These are phyloP conservation scores for Subacronicta megacephala DNA, from an alignment of 2,888 invertebrate species.

Conservation along the genomic window DNA sequence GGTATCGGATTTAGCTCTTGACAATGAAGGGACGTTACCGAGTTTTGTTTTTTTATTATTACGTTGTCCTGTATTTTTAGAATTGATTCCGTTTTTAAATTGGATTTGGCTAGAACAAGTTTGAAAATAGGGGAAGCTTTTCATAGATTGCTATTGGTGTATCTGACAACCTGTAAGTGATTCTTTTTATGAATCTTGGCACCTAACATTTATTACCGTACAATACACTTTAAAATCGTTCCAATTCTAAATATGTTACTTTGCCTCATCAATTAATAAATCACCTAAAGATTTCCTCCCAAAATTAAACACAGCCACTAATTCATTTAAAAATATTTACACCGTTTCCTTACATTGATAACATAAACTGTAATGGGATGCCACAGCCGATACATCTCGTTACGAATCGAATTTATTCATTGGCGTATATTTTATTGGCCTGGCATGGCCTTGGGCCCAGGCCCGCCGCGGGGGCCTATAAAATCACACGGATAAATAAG, in stretches of 20 bases:
- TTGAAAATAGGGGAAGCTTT: slow-evolving; percentile 19
- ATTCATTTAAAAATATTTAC: slow-evolving; percentile 63
- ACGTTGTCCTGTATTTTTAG: slow-evolving; percentile 43
- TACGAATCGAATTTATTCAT: slow-evolving; percentile 87
- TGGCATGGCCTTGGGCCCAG: slow-evolving; percentile 70
- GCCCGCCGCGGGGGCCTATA: slow-evolving; percentile 85
- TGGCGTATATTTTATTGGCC: slow-evolving; percentile 84
- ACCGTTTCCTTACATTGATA: slow-evolving; percentile 67
- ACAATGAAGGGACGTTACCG: slow-evolving; percentile 56
- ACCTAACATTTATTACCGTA: neutral
- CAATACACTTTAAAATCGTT: slow-evolving; percentile 8
- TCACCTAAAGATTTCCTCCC: slow-evolving; percentile 19
- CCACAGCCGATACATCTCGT: slow-evolving; percentile 84
- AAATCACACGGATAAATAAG: slow-evolving; percentile 89
- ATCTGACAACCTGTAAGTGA: slow-evolving; percentile 5
- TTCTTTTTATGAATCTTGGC: slow-evolving; percentile 7
- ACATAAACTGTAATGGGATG: slow-evolving; percentile 69
- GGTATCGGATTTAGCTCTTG: slow-evolving; percentile 76
- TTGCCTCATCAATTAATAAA: slow-evolving; percentile 28
- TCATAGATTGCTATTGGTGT: neutral
- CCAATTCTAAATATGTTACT: slow-evolving; percentile 21
- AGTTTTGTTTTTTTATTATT: slow-evolving; percentile 47
- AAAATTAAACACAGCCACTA: slow-evolving; percentile 29
- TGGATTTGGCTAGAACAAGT: slow-evolving; percentile 27
- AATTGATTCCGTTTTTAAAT: slow-evolving; percentile 41